Conservation (phyloP, 92 coral and sea anemone species). For the Zoanthus sansibaricus region DNA sequence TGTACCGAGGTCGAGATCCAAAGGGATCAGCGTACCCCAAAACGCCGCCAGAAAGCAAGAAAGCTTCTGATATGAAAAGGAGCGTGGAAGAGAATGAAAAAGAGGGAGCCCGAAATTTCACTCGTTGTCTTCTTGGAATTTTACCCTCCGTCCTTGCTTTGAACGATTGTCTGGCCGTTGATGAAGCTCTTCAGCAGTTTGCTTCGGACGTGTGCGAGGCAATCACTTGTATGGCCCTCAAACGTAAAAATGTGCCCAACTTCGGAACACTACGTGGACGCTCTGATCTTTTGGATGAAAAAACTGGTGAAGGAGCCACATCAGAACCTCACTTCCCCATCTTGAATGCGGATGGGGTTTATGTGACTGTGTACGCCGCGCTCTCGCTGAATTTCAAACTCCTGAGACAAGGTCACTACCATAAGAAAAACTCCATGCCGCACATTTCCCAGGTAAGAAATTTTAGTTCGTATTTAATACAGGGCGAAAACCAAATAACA, state of each 20-base stretch:
- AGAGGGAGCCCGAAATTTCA: slow-evolving; percentile 99
- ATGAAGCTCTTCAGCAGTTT: slow-evolving; percentile 96
- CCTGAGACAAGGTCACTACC: slow-evolving; percentile 84
- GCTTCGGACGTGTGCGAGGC: slow-evolving; percentile 99
- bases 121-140: slow-evolving; percentile 98
- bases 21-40: slow-evolving; percentile 61
- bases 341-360: slow-evolving; percentile 98
- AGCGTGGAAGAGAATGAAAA: slow-evolving; percentile 98
- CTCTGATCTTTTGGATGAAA: slow-evolving; percentile 98
- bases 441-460: slow-evolving; percentile 84
- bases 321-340: slow-evolving; percentile 96
- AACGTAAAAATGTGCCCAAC: slow-evolving; percentile 97
- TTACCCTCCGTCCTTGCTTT: slow-evolving; percentile 93
- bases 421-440: slow-evolving; percentile 75
- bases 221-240: slow-evolving; percentile 98
- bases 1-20: slow-evolving; percentile 69
- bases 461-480: background rate
- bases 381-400: slow-evolving; percentile 85
- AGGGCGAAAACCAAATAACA: too few species aligned
- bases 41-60: slow-evolving; percentile 65
- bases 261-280: slow-evolving; percentile 99
- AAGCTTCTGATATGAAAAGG: slow-evolving; percentile 87
- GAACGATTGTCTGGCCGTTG: slow-evolving; percentile 89
- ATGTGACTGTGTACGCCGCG: slow-evolving; percentile 94
- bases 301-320: slow-evolving; percentile 97